phyloP scores from a whole-genome alignment of 2,113 vertebrate species.

The Harpagus bidentatus region DNA sequence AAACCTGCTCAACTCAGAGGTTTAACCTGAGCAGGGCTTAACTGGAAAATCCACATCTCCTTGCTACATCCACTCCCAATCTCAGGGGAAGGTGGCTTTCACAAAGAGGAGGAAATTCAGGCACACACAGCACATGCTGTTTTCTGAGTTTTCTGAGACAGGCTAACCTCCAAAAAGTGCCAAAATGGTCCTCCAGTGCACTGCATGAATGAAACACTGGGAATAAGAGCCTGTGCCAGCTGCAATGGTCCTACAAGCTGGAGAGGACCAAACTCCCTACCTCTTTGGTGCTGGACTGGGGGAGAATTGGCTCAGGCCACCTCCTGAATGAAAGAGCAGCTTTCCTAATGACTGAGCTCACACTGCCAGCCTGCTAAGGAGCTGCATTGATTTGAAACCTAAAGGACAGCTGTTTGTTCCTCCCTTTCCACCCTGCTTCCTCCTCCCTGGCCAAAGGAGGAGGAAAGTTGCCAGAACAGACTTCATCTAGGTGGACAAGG shows the following conservation, averaged over 20 bases:
- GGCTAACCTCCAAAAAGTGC: background rate
- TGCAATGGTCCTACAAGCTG: background rate
- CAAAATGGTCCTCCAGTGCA: background rate
- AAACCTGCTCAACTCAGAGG: background rate
- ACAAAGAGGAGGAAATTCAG: fast-evolving
- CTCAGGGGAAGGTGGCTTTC: background rate
- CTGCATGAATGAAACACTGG: background rate
- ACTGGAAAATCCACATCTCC: background rate
- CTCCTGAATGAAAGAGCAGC: slow-evolving; percentile 6
- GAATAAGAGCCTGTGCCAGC: background rate
- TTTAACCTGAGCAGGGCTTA: background rate
- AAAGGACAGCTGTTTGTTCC: slow-evolving; percentile 26
- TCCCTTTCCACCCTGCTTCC: background rate
- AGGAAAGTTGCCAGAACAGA: background rate
- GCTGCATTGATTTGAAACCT: background rate
- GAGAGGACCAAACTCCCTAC: background rate
- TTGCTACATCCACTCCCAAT: background rate
- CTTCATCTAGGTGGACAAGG: background rate
- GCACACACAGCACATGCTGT: background rate
- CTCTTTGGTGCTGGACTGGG: background rate
- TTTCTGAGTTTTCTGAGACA: background rate
- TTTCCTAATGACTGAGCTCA: background rate
- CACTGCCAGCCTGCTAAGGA: slow-evolving; percentile 1
- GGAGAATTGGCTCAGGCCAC: background rate
- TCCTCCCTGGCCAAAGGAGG: background rate